Evolutionary conservation across 2,797 vertebrate species (phyloP).

Genomic region (Toxotes lorentzi): DNA sequence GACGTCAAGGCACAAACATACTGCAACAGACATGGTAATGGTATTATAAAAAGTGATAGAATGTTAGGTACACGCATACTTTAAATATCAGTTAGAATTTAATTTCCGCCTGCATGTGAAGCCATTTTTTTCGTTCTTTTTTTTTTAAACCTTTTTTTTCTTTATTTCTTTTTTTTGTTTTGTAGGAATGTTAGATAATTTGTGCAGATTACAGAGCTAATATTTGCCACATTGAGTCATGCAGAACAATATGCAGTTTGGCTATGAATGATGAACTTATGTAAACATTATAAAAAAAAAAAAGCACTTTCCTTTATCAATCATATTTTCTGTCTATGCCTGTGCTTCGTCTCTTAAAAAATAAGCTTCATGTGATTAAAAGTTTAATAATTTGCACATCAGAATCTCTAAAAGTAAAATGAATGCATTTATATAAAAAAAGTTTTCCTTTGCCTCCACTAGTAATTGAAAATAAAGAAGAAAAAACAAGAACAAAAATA

Average conservation of each 20-base stretch:
- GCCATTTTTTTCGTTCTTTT: conserved; percentile 64
- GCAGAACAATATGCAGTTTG: conserved; percentile 78
- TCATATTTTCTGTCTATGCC: conserved; percentile 77
- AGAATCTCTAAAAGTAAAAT: conserved; percentile 82
- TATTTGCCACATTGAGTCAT: conserved; percentile 78
- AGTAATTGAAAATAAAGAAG: conserved; percentile 76
- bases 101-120: conserved; percentile 73
- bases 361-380: conserved; percentile 84
- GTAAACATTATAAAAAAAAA: conserved; percentile 83
- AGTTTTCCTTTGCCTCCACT: conserved; percentile 72
- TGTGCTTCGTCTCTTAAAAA: conserved; percentile 79
- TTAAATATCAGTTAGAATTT: conserved; percentile 85
- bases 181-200: conserved; percentile 88
- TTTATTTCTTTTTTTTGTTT: conserved; percentile 70
- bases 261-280: conserved; percentile 81
- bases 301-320: conserved; percentile 79
- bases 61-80: conserved; percentile 84
- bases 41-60: conserved; percentile 77
- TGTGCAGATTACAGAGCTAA: conserved; percentile 82
- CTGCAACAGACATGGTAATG: conserved; percentile 80
- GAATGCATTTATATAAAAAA: conserved; percentile 84
- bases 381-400: conserved; percentile 84
- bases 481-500: conserved; percentile 68
- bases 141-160: conserved; percentile 55
- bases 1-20: conserved; percentile 91